phyloP scores from a whole-genome alignment of 2,797 vertebrate species.

The Uromys caudimaculatus region DNA sequence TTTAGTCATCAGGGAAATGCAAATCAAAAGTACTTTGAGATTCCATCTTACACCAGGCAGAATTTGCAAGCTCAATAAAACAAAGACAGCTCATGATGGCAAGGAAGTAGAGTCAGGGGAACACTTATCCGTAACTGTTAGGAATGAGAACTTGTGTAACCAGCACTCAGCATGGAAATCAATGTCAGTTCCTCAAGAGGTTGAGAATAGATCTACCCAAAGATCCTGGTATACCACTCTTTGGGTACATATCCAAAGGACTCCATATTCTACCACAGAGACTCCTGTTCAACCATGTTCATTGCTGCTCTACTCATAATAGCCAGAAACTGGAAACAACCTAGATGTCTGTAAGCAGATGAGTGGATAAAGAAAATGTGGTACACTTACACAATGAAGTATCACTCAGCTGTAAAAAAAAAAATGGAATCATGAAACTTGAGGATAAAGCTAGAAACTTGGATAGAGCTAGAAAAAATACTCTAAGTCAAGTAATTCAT shows the following conservation, averaged over 20 bases:
- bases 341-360: no score
- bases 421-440: no score
- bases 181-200: background rate
- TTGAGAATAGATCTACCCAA: background rate
- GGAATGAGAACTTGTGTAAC: background rate
- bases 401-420: no score
- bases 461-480: background rate
- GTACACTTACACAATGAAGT: no score
- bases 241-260: background rate
- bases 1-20: background rate
- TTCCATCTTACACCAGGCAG: background rate
- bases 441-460: no score
- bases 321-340: no score
- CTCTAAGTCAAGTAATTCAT: background rate
- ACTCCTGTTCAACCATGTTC: no score
- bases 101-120: background rate
- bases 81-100: background rate
- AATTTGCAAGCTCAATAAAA: background rate
- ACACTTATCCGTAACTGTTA: background rate
- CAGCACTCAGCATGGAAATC: background rate
- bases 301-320: no score
- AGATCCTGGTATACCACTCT: background rate
- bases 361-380: no score
- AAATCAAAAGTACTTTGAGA: background rate
- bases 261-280: no score